Evolutionary conservation across 1,140 invertebrate genomes (phyloP).

Genomic region (Drosophila kepulauana): DNA sequence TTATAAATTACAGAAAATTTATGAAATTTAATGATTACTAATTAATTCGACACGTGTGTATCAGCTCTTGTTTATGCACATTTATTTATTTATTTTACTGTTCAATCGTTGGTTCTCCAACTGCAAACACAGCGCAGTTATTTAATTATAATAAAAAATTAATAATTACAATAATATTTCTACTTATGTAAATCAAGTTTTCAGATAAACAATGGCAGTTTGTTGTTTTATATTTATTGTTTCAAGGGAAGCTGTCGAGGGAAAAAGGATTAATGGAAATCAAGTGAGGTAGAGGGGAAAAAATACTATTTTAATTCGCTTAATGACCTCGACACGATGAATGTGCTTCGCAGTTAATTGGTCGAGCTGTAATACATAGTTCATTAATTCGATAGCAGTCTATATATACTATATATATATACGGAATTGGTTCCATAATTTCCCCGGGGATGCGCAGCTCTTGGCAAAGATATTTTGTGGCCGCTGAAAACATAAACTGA

Average conservation of each 20-base stretch:
- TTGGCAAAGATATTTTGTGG: not conserved
- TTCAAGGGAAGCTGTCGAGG: slow-evolving; percentile 7
- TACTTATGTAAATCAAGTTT: slow-evolving; percentile 20
- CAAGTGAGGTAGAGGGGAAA: not conserved
- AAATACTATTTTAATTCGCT: slow-evolving; percentile 52
- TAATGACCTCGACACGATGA: slow-evolving; percentile 28
- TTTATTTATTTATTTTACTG: slow-evolving; percentile 28
- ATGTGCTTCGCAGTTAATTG: slow-evolving; percentile 37
- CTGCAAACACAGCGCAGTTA: not conserved
- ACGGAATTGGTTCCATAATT: not conserved
- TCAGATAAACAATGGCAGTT: slow-evolving; percentile 11
- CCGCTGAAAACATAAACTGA: slow-evolving; percentile 49
- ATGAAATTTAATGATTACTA: not conserved
- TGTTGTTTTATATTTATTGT: slow-evolving; percentile 7
- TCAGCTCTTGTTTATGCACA: not conserved
- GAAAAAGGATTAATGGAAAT: not conserved
- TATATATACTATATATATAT: not conserved
- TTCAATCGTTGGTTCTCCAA: not conserved
- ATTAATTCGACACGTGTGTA: not conserved
- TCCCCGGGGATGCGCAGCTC: not conserved
- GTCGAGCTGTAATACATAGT: slow-evolving; percentile 28
- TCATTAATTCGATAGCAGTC: slow-evolving; percentile 37
- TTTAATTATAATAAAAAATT: slow-evolving; percentile 24
- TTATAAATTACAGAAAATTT: not conserved
- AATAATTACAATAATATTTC: slow-evolving; percentile 29